Evolutionary conservation across 2,113 vertebrate genomes (phyloP).

Genomic region (Acrocephalus kingi): DNA sequence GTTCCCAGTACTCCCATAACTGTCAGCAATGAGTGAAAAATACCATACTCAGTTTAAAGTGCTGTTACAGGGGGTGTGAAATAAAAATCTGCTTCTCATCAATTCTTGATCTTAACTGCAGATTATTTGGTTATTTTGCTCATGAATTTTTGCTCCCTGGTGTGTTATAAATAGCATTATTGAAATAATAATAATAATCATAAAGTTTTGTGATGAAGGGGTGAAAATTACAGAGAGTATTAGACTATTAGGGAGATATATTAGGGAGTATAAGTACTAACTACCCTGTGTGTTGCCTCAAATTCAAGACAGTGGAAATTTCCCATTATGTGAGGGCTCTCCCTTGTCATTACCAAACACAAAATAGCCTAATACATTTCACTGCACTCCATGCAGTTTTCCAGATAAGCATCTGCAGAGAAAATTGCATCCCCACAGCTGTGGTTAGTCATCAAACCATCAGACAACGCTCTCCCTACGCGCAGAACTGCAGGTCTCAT

Average conservation of each 20-base stretch:
- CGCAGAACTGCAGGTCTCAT: rapidly evolving
- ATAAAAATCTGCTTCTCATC: slow-evolving; percentile 62
- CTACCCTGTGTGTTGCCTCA: slow-evolving; percentile 45
- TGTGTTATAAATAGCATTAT: slow-evolving; percentile 51
- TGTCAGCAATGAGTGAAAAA: slow-evolving; percentile 41
- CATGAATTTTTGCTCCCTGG: slow-evolving; percentile 32
- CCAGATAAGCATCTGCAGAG: slow-evolving; percentile 41
- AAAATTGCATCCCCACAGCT: slow-evolving; percentile 35
- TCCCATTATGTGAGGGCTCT: slow-evolving; percentile 25
- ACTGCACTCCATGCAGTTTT: neutral
- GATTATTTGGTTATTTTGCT: slow-evolving; percentile 29
- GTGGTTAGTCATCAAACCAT: slow-evolving; percentile 21
- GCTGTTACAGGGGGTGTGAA: slow-evolving; percentile 44
- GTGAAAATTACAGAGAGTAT: slow-evolving; percentile 35
- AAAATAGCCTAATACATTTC: slow-evolving; percentile 13
- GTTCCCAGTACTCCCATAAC: slow-evolving; percentile 26
- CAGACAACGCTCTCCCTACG: neutral
- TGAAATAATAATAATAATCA: slow-evolving; percentile 55
- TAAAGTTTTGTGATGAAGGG: slow-evolving; percentile 21
- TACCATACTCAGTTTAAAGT: neutral
- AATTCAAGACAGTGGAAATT: slow-evolving; percentile 39
- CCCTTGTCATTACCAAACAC: slow-evolving; percentile 35
- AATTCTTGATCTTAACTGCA: slow-evolving; percentile 43
- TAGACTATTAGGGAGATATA: neutral
- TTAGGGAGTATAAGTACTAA: neutral